phyloP scores from a whole-genome alignment of 2,113 vertebrate species.

The Neogobius melanostomus region DNA sequence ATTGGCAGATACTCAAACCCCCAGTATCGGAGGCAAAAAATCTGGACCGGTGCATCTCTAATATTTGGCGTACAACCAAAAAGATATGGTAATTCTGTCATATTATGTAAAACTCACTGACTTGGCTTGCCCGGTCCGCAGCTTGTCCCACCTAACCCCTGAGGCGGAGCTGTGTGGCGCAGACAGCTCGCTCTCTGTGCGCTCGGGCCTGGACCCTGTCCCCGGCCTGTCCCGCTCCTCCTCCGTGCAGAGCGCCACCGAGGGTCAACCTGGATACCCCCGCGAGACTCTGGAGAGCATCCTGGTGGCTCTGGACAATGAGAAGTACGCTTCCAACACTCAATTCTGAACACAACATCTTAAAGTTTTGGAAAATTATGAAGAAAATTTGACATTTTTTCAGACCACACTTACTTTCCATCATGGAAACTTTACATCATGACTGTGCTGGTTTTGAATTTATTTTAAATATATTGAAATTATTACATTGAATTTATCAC shows the following conservation, averaged over 20 bases:
- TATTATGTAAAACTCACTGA: too few relatives aligned
- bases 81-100: background rate
- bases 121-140: constrained; percentile 29
- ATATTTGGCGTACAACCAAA: too few relatives aligned
- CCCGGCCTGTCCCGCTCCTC: constrained; percentile 74
- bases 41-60: too few relatives aligned
- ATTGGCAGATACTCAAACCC: too few relatives aligned
- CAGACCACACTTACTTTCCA: background rate
- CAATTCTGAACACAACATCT: too few relatives aligned
- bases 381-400: too few relatives aligned
- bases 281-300: constrained; percentile 95
- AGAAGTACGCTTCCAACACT: constrained; percentile 83
- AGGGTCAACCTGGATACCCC: constrained; percentile 70
- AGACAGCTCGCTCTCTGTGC: constrained; percentile 73
- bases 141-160: constrained; percentile 68
- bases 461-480: too few relatives aligned
- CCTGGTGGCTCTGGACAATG: constrained; percentile 89
- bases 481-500: too few relatives aligned
- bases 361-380: too few relatives aligned
- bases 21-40: too few relatives aligned
- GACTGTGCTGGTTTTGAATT: background rate
- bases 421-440: too few relatives aligned
- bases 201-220: constrained; percentile 71
- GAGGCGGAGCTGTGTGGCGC: constrained; percentile 77
- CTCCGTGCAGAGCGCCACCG: constrained; percentile 41